These are phyloP conservation scores for Tipula lateralis DNA, from an alignment of 2,888 invertebrate species.

Conservation along the genomic window DNA sequence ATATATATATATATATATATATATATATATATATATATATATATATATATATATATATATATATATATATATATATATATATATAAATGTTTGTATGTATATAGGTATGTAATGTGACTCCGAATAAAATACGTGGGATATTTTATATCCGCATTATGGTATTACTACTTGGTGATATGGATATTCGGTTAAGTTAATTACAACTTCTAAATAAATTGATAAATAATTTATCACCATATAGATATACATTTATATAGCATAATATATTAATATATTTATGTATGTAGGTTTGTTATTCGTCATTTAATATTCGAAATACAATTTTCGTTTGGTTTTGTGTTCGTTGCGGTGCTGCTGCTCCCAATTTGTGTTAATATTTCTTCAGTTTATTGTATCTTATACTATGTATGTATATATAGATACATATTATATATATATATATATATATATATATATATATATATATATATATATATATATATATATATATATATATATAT, in stretches of 20 bases:
- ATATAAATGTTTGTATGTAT: too few species aligned
- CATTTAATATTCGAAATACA: background rate
- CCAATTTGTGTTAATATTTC: background rate
- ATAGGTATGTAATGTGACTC: background rate
- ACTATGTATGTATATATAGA: too few species aligned
- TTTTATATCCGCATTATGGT: too few species aligned
- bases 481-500: background rate
- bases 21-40: too few species aligned
- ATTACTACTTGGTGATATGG: background rate
- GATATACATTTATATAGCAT: background rate
- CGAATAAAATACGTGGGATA: background rate
- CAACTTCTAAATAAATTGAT: background rate
- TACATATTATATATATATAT: too few species aligned
- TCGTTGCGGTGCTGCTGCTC: background rate
- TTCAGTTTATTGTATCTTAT: background rate
- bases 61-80: too few species aligned
- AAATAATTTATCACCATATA: background rate
- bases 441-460: too few species aligned
- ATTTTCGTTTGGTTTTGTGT: background rate
- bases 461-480: too few species aligned
- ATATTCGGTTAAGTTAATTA: background rate
- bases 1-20: too few species aligned
- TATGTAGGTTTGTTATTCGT: background rate
- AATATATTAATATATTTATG: background rate
- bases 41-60: too few species aligned